Base-by-base conservation (phyloP, 2,888 invertebrate species). In the Vannuccia rotundouncinata region DNA sequence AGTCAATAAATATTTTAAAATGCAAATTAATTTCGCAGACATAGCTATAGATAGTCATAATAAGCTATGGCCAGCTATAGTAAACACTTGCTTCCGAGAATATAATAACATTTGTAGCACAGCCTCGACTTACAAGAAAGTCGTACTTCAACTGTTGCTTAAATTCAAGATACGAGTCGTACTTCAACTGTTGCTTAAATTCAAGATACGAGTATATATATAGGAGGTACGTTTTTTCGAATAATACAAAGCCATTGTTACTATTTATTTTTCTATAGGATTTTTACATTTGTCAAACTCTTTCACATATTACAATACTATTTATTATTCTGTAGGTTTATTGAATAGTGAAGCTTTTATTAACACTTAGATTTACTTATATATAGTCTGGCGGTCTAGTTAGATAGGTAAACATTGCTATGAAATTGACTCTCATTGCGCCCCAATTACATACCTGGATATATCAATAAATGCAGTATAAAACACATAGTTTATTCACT, bases 41-140 rank as follows among this genome's bases (percentile, higher is more conserved):
- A 66, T 66, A 66, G 66, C 66, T 66, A 66, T n/a, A 66, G n/a
- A 66, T 66, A 5, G 66, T 66, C 66, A 66, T 66, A n/a, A 66
- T 66, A 66, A 66, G 66, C 66, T 66, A 66, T 66, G 22, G 66
- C 22, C 10, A 66, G 45, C 45, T 45, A 45, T 45, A 45, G 45
- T 13, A 22, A 66, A 66, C 66, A 66, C 66, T 66, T 66, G 22
- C 66, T 66, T 66, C 66, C 25, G 66, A 66, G 66, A 66, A 66
- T 66, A 66, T 27, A 66, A 66, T 66, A 17, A 66, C 13, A 27
- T 66, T 66, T 66, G 66, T 66, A 66, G 66, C 66, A 66, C 66
- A 66, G 66, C 66, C 66, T 66, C 66, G 66, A 66, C 66, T 66
- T 66, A 66, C 25, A 66, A 66, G 66, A 66, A 66, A 66, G 66